A percentile compares a stretch with the other conserved stretches of the same genome.
phyloP scores from a whole-genome alignment of 2,888 invertebrate species.

The Molanna angustata region DNA sequence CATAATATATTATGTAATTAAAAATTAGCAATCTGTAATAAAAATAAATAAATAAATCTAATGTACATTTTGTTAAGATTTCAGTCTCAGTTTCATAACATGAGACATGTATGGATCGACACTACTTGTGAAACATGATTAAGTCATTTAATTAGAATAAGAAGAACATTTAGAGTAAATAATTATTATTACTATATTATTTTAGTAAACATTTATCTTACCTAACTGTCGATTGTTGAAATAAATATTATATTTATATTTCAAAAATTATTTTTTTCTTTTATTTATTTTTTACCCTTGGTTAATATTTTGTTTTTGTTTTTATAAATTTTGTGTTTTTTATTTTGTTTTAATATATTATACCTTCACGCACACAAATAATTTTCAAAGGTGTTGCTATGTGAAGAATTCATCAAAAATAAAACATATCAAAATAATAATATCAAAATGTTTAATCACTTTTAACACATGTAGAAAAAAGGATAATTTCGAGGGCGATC shows the following conservation, averaged over 20 bases:
- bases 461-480: no score
- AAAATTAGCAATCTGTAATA: no score
- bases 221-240: slow-evolving; percentile 54
- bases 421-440: no score
- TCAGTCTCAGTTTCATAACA: no score
- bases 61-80: no score
- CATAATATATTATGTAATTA: no score
- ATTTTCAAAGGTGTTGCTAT: no score
- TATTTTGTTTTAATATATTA: slow-evolving; percentile 2
- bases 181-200: slow-evolving; percentile 54
- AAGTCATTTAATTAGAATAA: slow-evolving; percentile 49
- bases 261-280: slow-evolving; percentile 50
- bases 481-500: no score
- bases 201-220: slow-evolving; percentile 40
- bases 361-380: neutral
- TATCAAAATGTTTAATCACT: no score
- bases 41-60: no score
- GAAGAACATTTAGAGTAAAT: slow-evolving; percentile 38
- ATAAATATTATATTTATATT: slow-evolving; percentile 61
- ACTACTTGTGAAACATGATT: slow-evolving; percentile 29
- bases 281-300: slow-evolving; percentile 46
- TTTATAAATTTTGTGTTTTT: slow-evolving; percentile 10
- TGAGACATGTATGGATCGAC: no score
- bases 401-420: no score
- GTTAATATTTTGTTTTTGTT: slow-evolving; percentile 36